A percentile compares a stretch with the other conserved stretches of the same genome.
Evolutionary conservation across 2,113 vertebrate genomes (phyloP).

Genomic region (Orientallactaga bullata): DNA sequence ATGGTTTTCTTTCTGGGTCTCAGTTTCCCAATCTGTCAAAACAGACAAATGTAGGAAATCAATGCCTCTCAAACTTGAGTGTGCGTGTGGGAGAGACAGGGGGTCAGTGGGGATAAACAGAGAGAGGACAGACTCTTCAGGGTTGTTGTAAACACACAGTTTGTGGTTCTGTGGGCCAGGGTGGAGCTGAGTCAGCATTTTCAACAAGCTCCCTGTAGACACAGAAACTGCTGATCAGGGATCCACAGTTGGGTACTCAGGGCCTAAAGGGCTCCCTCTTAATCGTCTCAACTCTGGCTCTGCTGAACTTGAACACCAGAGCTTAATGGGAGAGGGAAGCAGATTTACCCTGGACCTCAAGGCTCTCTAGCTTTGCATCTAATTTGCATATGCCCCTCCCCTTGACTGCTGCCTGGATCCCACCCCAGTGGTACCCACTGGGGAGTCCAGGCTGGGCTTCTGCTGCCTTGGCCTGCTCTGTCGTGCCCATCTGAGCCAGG

Average conservation of each 20-base stretch:
- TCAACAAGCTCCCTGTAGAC: not conserved
- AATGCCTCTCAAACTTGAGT: not conserved
- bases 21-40: constrained; percentile 9
- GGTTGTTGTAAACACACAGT: not conserved
- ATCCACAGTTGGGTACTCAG: not conserved
- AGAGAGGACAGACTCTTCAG: not conserved
- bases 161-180: not conserved
- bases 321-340: not conserved
- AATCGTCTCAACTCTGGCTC: not conserved
- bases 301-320: not conserved
- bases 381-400: not conserved
- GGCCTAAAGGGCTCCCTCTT: not conserved
- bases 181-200: not conserved
- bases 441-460: not conserved
- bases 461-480: not conserved
- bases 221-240: not conserved
- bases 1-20: not conserved
- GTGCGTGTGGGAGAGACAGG: too few species aligned
- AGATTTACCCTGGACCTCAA: not conserved
- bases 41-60: not conserved
- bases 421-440: fast-evolving
- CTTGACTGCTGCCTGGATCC: not conserved
- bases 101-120: too few species aligned
- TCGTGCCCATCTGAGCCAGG: constrained; percentile 4
- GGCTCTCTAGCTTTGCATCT: not conserved